Conservation (phyloP, 2,888 invertebrate species). For the Drosophila subsilvestris region DNA sequence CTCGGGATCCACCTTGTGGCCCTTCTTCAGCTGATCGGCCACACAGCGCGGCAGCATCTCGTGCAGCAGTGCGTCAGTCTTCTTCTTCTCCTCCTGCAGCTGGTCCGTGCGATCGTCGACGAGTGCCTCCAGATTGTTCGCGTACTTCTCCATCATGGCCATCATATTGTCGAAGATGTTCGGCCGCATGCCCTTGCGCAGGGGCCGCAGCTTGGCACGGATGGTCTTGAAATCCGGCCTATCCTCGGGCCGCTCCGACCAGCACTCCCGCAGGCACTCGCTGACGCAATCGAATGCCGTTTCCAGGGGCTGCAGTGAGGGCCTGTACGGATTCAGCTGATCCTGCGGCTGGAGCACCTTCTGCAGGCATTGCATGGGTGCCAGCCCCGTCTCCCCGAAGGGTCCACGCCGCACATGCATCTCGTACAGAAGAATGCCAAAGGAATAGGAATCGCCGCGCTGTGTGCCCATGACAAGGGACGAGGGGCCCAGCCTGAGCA, state of each 20-base stretch:
- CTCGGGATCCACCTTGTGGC: slow-evolving; percentile 95
- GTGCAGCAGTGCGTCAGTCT: slow-evolving; percentile 94
- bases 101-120: slow-evolving; percentile 97
- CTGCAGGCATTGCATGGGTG: slow-evolving; percentile 86
- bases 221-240: slow-evolving; percentile 94
- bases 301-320: slow-evolving; percentile 91
- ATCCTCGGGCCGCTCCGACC: slow-evolving; percentile 91
- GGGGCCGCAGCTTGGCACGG: slow-evolving; percentile 90
- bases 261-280: slow-evolving; percentile 94
- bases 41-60: slow-evolving; percentile 95
- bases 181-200: slow-evolving; percentile 96
- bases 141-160: slow-evolving; percentile 99
- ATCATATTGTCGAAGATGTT: slow-evolving; percentile 99
- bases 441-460: slow-evolving; percentile 93
- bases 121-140: slow-evolving; percentile 95
- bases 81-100: slow-evolving; percentile 97
- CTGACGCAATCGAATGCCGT: slow-evolving; percentile 94
- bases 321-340: slow-evolving; percentile 84
- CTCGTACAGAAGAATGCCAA: slow-evolving; percentile 94
- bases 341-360: slow-evolving; percentile 83
- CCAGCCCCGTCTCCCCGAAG: slow-evolving; percentile 89
- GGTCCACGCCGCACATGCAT: slow-evolving; percentile 94
- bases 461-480: slow-evolving; percentile 86
- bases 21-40: slow-evolving; percentile 96
- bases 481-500: slow-evolving; percentile 86